phyloP scores from a whole-genome alignment of 2,888 invertebrate species.

The Myopa testacea region DNA sequence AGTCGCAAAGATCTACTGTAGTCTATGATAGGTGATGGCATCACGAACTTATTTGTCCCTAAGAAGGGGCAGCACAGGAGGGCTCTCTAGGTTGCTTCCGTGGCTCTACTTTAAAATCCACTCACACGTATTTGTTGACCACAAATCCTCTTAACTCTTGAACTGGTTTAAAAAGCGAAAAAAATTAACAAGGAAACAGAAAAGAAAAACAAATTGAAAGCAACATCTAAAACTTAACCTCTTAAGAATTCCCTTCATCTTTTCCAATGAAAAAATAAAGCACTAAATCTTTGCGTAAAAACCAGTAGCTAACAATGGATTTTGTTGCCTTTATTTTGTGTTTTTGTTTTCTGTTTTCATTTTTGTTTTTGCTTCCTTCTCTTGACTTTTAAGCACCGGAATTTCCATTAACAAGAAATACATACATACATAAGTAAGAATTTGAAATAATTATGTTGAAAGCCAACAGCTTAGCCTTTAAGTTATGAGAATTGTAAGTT shows the following conservation, averaged over 20 bases:
- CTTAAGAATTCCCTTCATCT: no score
- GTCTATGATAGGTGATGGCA: no score
- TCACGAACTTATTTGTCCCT: no score
- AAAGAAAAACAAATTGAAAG: background rate
- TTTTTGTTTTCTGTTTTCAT: no score
- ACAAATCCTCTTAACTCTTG: background rate
- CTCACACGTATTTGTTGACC: background rate
- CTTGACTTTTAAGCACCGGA: background rate
- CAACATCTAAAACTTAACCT: background rate
- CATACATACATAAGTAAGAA: background rate
- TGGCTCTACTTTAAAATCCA: no score
- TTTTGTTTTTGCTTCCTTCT: background rate
- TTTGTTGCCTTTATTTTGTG: no score
- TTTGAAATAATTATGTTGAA: conserved; percentile 3
- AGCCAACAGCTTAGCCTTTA: background rate
- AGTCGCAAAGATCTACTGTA: no score
- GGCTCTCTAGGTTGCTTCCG: no score
- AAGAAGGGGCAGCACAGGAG: no score
- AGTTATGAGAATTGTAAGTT: background rate
- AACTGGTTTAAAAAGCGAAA: background rate
- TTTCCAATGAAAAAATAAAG: no score
- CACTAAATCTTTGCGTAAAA: background rate
- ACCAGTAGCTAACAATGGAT: background rate
- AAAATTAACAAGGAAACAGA: no score
- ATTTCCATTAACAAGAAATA: conserved; percentile 3